Conservation (phyloP, 2,113 vertebrate genomes). For the Origma solitaria region DNA sequence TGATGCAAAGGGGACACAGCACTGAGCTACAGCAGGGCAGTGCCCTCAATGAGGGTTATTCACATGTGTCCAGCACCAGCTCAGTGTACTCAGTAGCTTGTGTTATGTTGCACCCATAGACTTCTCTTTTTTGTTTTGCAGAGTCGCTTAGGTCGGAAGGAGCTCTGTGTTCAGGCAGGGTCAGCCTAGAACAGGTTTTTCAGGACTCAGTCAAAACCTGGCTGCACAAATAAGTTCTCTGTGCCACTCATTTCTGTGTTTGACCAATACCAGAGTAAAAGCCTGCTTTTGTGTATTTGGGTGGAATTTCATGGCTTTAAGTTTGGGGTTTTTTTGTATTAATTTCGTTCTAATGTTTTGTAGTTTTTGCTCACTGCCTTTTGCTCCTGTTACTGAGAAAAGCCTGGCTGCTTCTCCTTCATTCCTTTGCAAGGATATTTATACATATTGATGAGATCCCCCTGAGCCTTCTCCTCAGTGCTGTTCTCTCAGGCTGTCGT, state of each 20-base stretch:
- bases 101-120: accelerated
- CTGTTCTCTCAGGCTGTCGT: background rate
- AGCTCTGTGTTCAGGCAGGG: background rate
- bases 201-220: background rate
- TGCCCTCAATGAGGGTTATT: background rate
- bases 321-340: background rate
- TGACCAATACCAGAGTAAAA: background rate
- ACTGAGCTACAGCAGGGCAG: background rate
- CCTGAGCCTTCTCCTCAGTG: background rate
- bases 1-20: too few relatives aligned
- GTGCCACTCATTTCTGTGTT: background rate
- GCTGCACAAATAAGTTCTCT: background rate
- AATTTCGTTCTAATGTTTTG: background rate
- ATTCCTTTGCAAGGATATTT: background rate
- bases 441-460: background rate
- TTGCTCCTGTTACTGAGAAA: background rate
- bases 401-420: background rate
- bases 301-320: background rate
- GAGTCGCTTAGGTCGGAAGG: background rate
- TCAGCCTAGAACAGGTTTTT: background rate
- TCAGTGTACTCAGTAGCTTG: accelerated
- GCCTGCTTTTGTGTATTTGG: background rate
- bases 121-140: background rate
- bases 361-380: background rate
- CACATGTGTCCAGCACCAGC: accelerated